Evolutionary conservation across 2,888 invertebrate species (phyloP).

Genomic region (Agriopis aurantiaria): DNA sequence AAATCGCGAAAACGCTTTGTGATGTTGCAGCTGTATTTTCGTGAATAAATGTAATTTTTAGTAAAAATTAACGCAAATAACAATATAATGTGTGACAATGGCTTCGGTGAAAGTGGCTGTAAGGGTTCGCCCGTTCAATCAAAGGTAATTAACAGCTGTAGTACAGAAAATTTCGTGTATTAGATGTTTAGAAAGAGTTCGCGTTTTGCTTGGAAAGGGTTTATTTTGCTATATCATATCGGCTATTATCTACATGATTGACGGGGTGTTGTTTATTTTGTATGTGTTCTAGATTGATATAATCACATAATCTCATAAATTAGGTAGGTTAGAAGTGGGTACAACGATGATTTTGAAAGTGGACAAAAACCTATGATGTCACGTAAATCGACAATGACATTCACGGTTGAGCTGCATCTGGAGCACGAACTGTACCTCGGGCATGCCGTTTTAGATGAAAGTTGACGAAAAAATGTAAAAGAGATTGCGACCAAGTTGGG

Average conservation of each 20-base stretch:
- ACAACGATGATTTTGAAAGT: constrained; percentile 67
- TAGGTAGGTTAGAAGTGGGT: constrained; percentile 1
- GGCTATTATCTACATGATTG: constrained; percentile 54
- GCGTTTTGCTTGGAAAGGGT: constrained; percentile 50
- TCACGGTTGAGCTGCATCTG: constrained; percentile 85
- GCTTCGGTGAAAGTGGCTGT: constrained; percentile 97
- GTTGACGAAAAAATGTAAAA: constrained; percentile 73
- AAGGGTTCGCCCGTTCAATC: constrained; percentile 95
- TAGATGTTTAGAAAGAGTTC: constrained; percentile 41
- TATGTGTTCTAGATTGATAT: constrained; percentile 31
- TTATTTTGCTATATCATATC: constrained; percentile 55
- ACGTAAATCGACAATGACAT: constrained; percentile 82
- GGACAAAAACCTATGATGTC: constrained; percentile 82
- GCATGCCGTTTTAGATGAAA: constrained; percentile 76
- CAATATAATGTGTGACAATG: constrained; percentile 89
- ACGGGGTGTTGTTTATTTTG: constrained; percentile 48
- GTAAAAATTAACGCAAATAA: constrained; percentile 64
- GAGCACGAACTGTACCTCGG: constrained; percentile 81
- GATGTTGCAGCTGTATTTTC: constrained; percentile 67
- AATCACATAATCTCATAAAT: constrained; percentile 7
- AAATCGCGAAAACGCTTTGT: constrained; percentile 60
- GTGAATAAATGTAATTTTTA: constrained; percentile 72
- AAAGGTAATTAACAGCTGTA: constrained; percentile 87
- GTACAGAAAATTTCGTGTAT: constrained; percentile 48
- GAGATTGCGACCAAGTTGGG: constrained; percentile 58